Evolutionary conservation across 2,888 invertebrate genomes (phyloP).

Genomic region (Thalpophila matura): DNA sequence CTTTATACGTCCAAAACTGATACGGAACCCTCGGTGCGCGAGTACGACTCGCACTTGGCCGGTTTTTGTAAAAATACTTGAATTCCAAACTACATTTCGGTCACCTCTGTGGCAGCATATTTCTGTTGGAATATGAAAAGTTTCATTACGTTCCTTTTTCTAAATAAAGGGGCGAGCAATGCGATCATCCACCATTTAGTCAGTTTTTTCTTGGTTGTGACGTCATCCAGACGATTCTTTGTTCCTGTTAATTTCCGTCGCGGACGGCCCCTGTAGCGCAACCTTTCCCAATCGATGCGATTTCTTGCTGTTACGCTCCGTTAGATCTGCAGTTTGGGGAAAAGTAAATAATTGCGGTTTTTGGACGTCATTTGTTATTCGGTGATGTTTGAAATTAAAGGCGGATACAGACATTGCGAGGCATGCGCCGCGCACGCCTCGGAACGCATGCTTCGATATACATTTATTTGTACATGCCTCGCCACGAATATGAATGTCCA

Average conservation of each 20-base stretch:
- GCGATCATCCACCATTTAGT: conserved; percentile 5
- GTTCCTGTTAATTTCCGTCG: conserved; percentile 59
- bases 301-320: conserved; percentile 42
- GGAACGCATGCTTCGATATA: too few species aligned
- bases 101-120: too few species aligned
- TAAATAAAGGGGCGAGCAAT: not conserved
- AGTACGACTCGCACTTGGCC: too few species aligned
- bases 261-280: conserved; percentile 43
- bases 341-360: conserved; percentile 41
- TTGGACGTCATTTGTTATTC: conserved; percentile 22
- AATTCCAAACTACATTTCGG: too few species aligned
- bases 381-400: conserved; percentile 4
- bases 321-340: conserved; percentile 31
- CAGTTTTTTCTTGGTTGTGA: conserved; percentile 24
- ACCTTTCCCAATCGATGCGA: conserved; percentile 39
- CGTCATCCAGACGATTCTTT: conserved; percentile 34
- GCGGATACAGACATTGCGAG: too few species aligned
- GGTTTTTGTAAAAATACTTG: too few species aligned
- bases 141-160: not conserved
- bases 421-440: too few species aligned
- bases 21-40: too few species aligned
- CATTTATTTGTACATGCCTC: too few species aligned
- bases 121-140: not conserved
- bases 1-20: too few species aligned
- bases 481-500: too few species aligned